These are phyloP conservation scores for Leuciscus idus DNA, from an alignment of 2,113 vertebrate species.

Conservation along the genomic window DNA sequence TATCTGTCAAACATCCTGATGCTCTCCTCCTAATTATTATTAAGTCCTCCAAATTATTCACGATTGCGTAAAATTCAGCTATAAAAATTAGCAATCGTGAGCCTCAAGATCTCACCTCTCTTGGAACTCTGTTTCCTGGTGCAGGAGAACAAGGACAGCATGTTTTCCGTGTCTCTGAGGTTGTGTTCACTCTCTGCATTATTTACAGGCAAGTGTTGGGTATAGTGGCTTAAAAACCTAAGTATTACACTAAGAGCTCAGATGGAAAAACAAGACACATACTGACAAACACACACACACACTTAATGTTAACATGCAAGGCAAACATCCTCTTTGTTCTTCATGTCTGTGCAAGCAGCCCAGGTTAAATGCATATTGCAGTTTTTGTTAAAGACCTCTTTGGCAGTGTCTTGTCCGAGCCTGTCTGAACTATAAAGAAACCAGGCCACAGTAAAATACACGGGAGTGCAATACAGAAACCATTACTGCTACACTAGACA, in stretches of 20 bases:
- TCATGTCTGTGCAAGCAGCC: slow-evolving; percentile 54
- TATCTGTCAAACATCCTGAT: neutral
- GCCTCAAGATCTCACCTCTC: slow-evolving; percentile 30
- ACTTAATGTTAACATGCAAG: slow-evolving; percentile 4
- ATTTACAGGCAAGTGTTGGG: slow-evolving; percentile 33
- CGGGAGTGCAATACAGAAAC: slow-evolving; percentile 18
- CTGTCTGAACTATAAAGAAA: slow-evolving; percentile 37
- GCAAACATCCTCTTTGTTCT: neutral
- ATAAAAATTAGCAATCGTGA: neutral
- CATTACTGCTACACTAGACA: neutral
- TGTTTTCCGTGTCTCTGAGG: neutral
- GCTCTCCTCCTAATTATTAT: neutral
- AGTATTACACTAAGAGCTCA: neutral
- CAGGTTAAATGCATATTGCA: slow-evolving; percentile 29
- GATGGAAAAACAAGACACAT: slow-evolving; percentile 8
- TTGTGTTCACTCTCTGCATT: slow-evolving; percentile 29
- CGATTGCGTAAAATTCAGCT: neutral
- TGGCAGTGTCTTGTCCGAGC: slow-evolving; percentile 36
- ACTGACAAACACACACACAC: neutral
- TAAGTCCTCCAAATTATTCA: neutral
- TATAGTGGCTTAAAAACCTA: slow-evolving; percentile 6
- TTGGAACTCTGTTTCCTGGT: slow-evolving; percentile 1
- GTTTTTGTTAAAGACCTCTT: slow-evolving; percentile 36
- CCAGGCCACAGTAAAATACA: slow-evolving; percentile 5
- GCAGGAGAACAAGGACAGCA: slow-evolving; percentile 43